A percentile compares a stretch with the other conserved stretches of the same genome.
Conservation (phyloP, 2,113 vertebrate species). For the Tonatia bakeri region DNA sequence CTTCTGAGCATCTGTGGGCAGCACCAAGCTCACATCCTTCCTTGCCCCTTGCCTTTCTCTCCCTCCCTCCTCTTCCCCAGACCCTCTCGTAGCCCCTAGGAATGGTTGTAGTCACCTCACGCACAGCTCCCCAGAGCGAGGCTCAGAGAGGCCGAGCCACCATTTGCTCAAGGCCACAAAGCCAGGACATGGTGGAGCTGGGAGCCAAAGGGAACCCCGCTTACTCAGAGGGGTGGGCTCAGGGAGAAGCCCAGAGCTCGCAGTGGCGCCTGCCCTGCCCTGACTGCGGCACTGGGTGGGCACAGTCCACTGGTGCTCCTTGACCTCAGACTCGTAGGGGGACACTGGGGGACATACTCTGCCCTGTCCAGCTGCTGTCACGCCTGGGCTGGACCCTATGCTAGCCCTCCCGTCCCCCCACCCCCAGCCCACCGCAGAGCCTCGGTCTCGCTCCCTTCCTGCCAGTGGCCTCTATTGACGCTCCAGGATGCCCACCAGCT, state of each 20-base stretch:
- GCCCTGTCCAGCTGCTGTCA: background rate
- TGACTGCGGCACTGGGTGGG: background rate
- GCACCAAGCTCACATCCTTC: background rate
- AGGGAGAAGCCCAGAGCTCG: background rate
- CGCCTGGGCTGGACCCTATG: fast-evolving
- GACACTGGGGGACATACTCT: background rate
- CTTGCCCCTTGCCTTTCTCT: background rate
- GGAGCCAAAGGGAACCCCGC: background rate
- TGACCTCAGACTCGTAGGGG: background rate
- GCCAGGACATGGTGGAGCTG: too few species aligned
- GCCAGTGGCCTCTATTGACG: background rate
- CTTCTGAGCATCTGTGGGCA: background rate
- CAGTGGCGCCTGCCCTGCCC: fast-evolving
- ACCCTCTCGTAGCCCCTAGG: background rate
- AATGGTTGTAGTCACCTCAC: background rate
- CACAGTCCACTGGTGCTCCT: background rate
- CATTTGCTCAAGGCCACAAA: background rate
- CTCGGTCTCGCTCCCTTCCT: background rate
- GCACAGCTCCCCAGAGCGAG: background rate
- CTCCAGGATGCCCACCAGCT: background rate
- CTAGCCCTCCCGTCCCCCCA: background rate
- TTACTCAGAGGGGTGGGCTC: background rate
- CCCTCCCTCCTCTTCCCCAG: background rate
- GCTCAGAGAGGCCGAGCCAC: background rate
- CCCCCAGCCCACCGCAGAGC: background rate